Evolutionary conservation across 1,140 invertebrate species (phyloP), one percentile per base, ranked within the genome.

Genomic region (Dryas iulia): DNA sequence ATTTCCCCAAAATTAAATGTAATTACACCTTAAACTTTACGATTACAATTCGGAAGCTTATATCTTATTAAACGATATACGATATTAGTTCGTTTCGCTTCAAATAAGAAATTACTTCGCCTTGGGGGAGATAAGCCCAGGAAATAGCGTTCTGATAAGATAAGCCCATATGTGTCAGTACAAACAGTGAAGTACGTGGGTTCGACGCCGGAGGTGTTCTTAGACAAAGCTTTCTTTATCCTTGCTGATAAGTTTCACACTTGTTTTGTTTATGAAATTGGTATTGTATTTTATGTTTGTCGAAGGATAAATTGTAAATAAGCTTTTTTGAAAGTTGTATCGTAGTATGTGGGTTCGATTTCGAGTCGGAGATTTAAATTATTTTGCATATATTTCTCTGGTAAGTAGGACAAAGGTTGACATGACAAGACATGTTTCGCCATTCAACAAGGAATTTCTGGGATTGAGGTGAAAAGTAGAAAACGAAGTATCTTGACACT

Each of bases 151-250:
- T 8, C 12, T 47, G 39, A 47, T 47, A 47, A 47, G 39, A 47
- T 47, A 47, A 47, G 39, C 2, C n/a, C 18, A 12, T 28, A 28
- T 28, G 26, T 28, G 26, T 28, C 6, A 8, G 21, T 18, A 18
- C 39, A 47, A 47, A 47, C 39, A 47, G 39, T 47, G n/a, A n/a
- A n/a, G n/a, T n/a, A n/a, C 39, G 39, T 47, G 39, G 14, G 39
- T 47, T 47, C 39, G 18, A 47, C 18, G 39, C 7, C 21, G 39
- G 18, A 18, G 6, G 39, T 7, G 8, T 18, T 21, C n/a, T 21
- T 47, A 47, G 18, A 47, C 18, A 47, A 21, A 47, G 39, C 39
- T 47, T 6, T 47, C 35, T 21, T 47, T 47, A 21, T 47, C 21
- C 18, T 18, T 1, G 7, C 6, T 47, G 39, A 21, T 47, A 47